These are phyloP conservation scores for Agonum fuliginosum DNA, from an alignment of 2,888 invertebrate genomes.

Conservation along the genomic window DNA sequence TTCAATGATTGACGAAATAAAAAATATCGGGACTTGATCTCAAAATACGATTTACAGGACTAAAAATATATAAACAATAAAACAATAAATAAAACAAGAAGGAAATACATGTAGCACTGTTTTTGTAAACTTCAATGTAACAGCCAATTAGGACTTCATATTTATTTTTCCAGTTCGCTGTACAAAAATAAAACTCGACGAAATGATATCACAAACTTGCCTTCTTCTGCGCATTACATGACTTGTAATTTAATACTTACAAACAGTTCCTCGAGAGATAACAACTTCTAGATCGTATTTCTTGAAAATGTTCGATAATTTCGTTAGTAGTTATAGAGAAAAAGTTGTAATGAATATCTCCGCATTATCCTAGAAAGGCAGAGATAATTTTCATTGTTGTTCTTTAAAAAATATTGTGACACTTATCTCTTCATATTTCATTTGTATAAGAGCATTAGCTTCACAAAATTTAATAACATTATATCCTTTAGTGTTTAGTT, in stretches of 20 bases:
- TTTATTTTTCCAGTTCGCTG: slow-evolving; percentile 34
- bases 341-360: not conserved
- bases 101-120: slow-evolving; percentile 5
- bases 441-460: slow-evolving; percentile 14
- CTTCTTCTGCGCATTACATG: slow-evolving; percentile 3
- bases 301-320: slow-evolving; percentile 53
- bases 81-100: slow-evolving; percentile 28
- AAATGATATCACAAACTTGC: slow-evolving; percentile 27
- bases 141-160: slow-evolving; percentile 29
- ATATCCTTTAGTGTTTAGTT: slow-evolving; percentile 8
- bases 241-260: slow-evolving; percentile 44
- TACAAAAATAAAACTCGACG: slow-evolving; percentile 30
- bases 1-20: too few species aligned
- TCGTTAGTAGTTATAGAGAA: slow-evolving; percentile 6
- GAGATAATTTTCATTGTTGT: not conserved
- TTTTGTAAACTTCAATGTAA: slow-evolving; percentile 14
- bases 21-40: too few species aligned
- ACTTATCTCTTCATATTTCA: not conserved
- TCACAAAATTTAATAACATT: slow-evolving; percentile 22
- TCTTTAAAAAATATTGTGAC: not conserved
- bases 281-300: slow-evolving; percentile 28
- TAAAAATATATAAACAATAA: too few species aligned
- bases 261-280: slow-evolving; percentile 36
- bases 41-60: not conserved
- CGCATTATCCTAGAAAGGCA: not conserved